These are phyloP conservation scores for Eulimnadia texana DNA, from an alignment of 1,140 invertebrate species.

Conservation along the genomic window DNA sequence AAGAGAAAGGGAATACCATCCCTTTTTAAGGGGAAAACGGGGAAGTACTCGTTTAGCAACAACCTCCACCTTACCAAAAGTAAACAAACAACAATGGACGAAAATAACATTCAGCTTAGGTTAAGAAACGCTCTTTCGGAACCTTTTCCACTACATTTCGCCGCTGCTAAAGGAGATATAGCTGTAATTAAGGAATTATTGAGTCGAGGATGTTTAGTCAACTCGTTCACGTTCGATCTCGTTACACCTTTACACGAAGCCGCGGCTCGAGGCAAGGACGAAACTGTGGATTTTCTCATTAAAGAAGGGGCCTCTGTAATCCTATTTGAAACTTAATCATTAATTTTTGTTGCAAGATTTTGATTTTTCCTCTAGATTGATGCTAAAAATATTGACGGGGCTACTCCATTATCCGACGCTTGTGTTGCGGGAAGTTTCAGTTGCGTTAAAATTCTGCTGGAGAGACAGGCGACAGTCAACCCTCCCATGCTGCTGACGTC, in stretches of 20 bases:
- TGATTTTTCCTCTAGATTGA: conserved; percentile 2
- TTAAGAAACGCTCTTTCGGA: not conserved
- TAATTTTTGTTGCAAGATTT: not conserved
- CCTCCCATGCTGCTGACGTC: conserved; percentile 10
- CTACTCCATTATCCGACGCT: conserved; percentile 14
- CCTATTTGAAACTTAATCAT: too few species aligned
- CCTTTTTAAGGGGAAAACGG: too few species aligned
- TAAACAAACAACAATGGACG: not conserved
- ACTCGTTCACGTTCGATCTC: conserved; percentile 10
- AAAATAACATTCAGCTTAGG: not conserved
- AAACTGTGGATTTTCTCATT: conserved; percentile 10
- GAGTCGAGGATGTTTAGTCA: conserved; percentile 9
- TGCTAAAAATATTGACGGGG: conserved; percentile 12
- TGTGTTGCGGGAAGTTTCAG: not conserved
- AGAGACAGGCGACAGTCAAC: conserved; percentile 9
- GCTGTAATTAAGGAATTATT: conserved; percentile 9
- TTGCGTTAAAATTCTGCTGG: not conserved
- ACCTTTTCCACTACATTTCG: conserved; percentile 5
- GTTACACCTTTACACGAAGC: conserved; percentile 14
- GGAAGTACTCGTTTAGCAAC: not conserved
- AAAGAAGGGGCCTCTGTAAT: conserved; percentile 12
- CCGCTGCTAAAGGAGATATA: conserved; percentile 8
- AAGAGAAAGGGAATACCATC: too few species aligned
- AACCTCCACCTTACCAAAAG: not conserved
- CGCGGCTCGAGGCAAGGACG: not conserved